Evolutionary conservation across 1,140 invertebrate genomes (phyloP).

Genomic region (Neodiprion pinetum): DNA sequence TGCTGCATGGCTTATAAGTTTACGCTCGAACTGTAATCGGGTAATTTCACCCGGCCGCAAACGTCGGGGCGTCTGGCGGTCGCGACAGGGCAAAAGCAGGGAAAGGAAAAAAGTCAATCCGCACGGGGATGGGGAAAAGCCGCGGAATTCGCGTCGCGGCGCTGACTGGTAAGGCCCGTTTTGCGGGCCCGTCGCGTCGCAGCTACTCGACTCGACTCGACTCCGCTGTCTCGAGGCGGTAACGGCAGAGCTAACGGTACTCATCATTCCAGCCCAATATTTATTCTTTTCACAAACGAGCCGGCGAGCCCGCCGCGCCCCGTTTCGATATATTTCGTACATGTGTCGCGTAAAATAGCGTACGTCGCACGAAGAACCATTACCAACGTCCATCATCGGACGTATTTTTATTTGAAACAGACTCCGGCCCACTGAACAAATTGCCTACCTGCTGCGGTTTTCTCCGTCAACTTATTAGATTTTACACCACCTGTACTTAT

Average conservation of each 20-base stretch:
- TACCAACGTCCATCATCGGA: not conserved
- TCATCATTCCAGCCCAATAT: constrained; percentile 55
- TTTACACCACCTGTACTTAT: no score
- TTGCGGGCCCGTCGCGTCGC: not conserved
- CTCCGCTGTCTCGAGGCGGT: constrained; percentile 53
- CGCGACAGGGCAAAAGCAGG: no score
- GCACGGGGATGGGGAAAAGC: not conserved
- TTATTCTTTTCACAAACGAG: constrained; percentile 52
- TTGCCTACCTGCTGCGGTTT: not conserved
- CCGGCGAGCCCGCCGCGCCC: not conserved
- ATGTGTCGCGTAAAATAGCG: constrained; percentile 21
- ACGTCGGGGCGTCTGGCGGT: no score
- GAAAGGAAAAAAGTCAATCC: not conserved
- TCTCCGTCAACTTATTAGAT: not conserved
- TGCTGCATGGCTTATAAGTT: no score
- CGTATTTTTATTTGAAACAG: constrained; percentile 27
- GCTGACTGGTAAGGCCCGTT: not conserved
- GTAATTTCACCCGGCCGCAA: no score
- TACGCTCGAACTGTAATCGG: no score
- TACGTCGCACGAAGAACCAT: not conserved
- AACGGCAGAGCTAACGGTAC: constrained; percentile 62
- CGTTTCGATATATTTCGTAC: no score
- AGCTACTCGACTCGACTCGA: not conserved
- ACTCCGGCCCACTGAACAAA: not conserved
- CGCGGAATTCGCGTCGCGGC: not conserved